A percentile compares a stretch with the other conserved stretches of the same genome.
These are phyloP conservation scores for Ypsolopha sequella DNA, from an alignment of 2,888 invertebrate genomes.

Conservation along the genomic window DNA sequence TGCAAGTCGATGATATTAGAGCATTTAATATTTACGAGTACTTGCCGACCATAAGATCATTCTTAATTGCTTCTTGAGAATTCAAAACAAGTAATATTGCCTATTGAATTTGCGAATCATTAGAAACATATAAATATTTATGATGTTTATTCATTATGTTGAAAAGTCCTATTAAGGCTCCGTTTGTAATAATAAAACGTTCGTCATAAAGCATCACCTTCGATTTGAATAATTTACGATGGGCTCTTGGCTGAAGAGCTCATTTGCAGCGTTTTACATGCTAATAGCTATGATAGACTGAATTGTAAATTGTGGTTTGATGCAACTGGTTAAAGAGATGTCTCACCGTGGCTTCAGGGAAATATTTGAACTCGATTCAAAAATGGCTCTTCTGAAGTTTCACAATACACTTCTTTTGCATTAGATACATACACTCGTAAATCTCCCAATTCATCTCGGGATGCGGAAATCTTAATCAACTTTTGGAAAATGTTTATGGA, in stretches of 20 bases:
- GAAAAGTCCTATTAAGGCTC: constrained; percentile 5
- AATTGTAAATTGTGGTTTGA: constrained; percentile 32
- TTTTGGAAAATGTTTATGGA: background rate
- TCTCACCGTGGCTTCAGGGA: constrained; percentile 15
- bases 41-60: background rate
- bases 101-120: background rate
- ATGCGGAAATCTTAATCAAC: too few species aligned
- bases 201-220: constrained; percentile 7
- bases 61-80: background rate
- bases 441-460: too few species aligned
- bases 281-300: constrained; percentile 31
- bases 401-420: constrained; percentile 5
- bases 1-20: background rate
- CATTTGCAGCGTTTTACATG: constrained; percentile 32
- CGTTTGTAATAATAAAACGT: constrained; percentile 14
- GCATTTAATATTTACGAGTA: background rate
- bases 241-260: constrained; percentile 12
- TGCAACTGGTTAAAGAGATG: constrained; percentile 21
- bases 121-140: constrained; percentile 4
- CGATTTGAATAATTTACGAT: constrained; percentile 21
- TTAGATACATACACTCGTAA: too few species aligned
- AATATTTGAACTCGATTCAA: background rate
- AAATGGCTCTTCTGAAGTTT: too few species aligned
- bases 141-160: constrained; percentile 11
- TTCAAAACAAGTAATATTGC: background rate